phyloP scores from a whole-genome alignment of 2,888 invertebrate genomes.

The Atrina japonica region DNA sequence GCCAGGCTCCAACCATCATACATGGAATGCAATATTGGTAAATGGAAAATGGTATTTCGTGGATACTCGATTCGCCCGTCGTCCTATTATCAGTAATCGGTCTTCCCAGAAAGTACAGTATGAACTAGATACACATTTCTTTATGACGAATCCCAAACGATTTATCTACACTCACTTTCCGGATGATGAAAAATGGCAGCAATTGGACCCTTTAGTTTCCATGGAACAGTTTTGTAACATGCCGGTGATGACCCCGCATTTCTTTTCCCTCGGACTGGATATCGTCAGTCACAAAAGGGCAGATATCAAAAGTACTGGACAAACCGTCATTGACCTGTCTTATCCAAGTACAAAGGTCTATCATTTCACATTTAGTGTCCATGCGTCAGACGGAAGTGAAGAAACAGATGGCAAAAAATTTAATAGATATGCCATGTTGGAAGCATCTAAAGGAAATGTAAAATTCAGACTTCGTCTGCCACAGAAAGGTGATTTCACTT shows the following conservation, averaged over 20 bases:
- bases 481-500: constrained; percentile 50
- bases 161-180: constrained; percentile 63
- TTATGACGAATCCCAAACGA: constrained; percentile 57
- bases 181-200: constrained; percentile 57
- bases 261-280: constrained; percentile 58
- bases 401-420: constrained; percentile 57
- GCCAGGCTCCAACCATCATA: constrained; percentile 59
- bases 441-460: constrained; percentile 51
- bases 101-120: constrained; percentile 54
- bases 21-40: constrained; percentile 61
- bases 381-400: constrained; percentile 45
- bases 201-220: constrained; percentile 48
- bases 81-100: constrained; percentile 48
- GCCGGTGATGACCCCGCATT: constrained; percentile 63
- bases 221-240: constrained; percentile 57
- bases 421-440: constrained; percentile 59
- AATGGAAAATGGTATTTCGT: constrained; percentile 59
- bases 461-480: constrained; percentile 57
- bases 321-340: constrained; percentile 55
- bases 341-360: constrained; percentile 54
- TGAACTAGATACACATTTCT: constrained; percentile 60
- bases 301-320: constrained; percentile 49
- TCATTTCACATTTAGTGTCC: constrained; percentile 59
- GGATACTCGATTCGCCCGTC: constrained; percentile 47
- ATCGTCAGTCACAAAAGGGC: constrained; percentile 56